Base-by-base conservation (phyloP, 1,140 invertebrate genomes). In the Drosophila asahinai region DNA sequence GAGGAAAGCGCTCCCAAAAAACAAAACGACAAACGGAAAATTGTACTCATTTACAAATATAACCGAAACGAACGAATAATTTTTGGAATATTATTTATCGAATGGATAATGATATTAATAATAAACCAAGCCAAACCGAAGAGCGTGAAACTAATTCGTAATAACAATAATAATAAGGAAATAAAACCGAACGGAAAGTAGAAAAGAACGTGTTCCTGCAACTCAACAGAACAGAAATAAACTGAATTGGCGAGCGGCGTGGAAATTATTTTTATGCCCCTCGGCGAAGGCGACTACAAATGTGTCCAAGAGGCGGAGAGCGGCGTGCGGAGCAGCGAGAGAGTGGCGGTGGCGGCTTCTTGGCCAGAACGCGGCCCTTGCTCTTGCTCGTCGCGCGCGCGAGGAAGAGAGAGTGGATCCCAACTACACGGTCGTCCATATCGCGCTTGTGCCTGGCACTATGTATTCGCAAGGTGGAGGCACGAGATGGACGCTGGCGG, bases 201-300 rank as follows among this genome's bases (percentile, higher is more conserved):
- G 91, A 92, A 92, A 91, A 90, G 79, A 92, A 92, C 89, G 83
- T 91, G 91, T 84, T 91, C 91, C 86, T 92, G 91, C 89, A 92
- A 92, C 91, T 86, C 66, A 92, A 92, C 87, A 91, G 91, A 92
- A 92, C 91, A 83, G 87, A 92, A 92, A 92, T 92, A 91, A 92
- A 92, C 91, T 92, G 86, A 92, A 83, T 91, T 80, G 70, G 51
- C 58, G 82, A 91, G 81, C 63, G 86, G 49, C 71, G 80, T 90
- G 81, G 70, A 89, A 87, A 84, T 78, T 90, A 89, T 89, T 89
- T 89, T 84, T 90, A 89, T 89, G 81, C 84, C 83, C 17, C 77
- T 17, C 49, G 55, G 59, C 63, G 45, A 74, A 76, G 74, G 70
- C 65, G 70, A 82, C 58, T 45, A 36, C 33, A 19, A 51, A 48